Base-by-base conservation (phyloP, 2,888 invertebrate species). In the Cephalotes varians region DNA sequence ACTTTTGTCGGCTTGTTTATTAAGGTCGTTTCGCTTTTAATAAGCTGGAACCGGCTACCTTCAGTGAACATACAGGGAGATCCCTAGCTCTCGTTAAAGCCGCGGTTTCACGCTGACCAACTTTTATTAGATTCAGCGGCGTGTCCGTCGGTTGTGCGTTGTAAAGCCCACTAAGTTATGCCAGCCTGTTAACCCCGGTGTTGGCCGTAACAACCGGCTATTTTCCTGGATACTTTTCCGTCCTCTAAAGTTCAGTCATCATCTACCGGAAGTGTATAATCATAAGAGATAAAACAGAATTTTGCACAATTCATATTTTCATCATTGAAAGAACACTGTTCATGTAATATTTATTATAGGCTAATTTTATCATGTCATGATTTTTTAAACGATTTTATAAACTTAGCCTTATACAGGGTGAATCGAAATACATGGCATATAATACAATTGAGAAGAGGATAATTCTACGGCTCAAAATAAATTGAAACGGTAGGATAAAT, bases 11-110 rank as follows among this genome's bases (percentile, higher is more conserved):
- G 90, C 86, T 88, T 93, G 91, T 93, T 93, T 93, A 93, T 93
- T 92, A 91, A 91, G 88, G 91, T 90, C 86, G 90, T 93, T 93
- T 85, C 88, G 90, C 91, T 92, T 93, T 93, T 93, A 93, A 93
- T 93, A 93, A 93, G 92, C 92, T 90, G 86, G 91, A 91, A 92
- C 91, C 86, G 82, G 76, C 73, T 73, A 60, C 84, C 82, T 81
- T 86, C 65, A 69, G 77, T 76, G 82, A 47, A 56, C 69, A 56
- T 62, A 37, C 72, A 73, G 62, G 54, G 84, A 86, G 81, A 85
- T 77, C 80, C 58, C 77, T 69, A 67, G 54, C 73, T 82, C 87
- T 87, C 87, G 89, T 88, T 88, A 86, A 88, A 89, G 84, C 82
- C 89, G 90, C 88, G 91, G 90, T 92, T 92, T 91, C 90, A 91